Conservation (phyloP, 2,113 vertebrate species). For the cat (Felis catus) region F.catus_Fca126_mat1.0 CM031420.1:36952501-36953000, state of each 20-base stretch:
- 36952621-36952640: slow-evolving; percentile 52
- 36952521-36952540: slow-evolving; percentile 11
- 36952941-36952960: background rate
- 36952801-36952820: slow-evolving; percentile 47
- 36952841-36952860: background rate
- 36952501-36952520: background rate
- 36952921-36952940: background rate
- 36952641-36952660: slow-evolving; percentile 67
- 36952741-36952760: slow-evolving; percentile 69
- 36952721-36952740: slow-evolving; percentile 65
- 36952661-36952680: slow-evolving; percentile 72
- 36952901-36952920: background rate
- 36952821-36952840: slow-evolving; percentile 6
- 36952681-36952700: slow-evolving; percentile 64
- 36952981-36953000: background rate
- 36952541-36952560: background rate
- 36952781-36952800: slow-evolving; percentile 70
- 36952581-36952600: slow-evolving; percentile 1
- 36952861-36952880: background rate
- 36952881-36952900: background rate
- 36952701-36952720: slow-evolving; percentile 70
- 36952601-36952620: background rate
- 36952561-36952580: background rate
- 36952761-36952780: slow-evolving; percentile 67
- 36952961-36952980: background rate